Evolutionary conservation across 2,797 vertebrate species (phyloP), one percentile per base, ranked within the genome.

Genomic region (Champsocephalus esox): DNA sequence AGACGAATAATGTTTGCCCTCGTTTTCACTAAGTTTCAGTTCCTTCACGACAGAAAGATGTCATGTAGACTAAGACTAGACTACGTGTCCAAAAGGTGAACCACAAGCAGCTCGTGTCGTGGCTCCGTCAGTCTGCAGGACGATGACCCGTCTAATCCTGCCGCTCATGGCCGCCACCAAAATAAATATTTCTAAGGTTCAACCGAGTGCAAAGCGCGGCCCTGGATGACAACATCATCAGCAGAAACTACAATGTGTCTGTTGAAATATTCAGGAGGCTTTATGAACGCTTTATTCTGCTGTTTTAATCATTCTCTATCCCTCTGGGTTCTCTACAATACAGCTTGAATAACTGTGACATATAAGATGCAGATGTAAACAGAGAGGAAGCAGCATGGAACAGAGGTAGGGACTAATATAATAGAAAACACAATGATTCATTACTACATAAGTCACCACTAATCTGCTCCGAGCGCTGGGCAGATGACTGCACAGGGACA

Each of bases 401-500:
- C 60, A 38, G 44, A 14, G 58, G 41, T 19, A 12, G 60, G 49
- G 16, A 24, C 58, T 51, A 67, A 78, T 2, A 48, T 28, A 28
- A 28, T 28, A 28, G 14, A 48, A 58, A 54, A 46, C 1, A 70
- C 9, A 38, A 38, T 38, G 34, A 34, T 62, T 51, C 6, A 28
- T 32, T 52, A 12, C 76, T 76, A 72, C 68, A 65, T 69, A 73
- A 78, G 64, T 11, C 61, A 61, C 13, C 44, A 32, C 45, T 75
- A 81, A 85, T 81, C 75, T 72, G 64, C 68, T 70, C 21, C 50
- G 24, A 84, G 75, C 64, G 44, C 46, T 28, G 16, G 60, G 56
- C 79, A 85, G 83, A 81, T 85, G 83, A 75, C 55, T 69, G 16
- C 51, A 54, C 71, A 62, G 52, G 41, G 17, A 78, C 74, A 84